Evolutionary conservation across 2,888 invertebrate genomes (phyloP).

Genomic region (Anorthoa munda): DNA sequence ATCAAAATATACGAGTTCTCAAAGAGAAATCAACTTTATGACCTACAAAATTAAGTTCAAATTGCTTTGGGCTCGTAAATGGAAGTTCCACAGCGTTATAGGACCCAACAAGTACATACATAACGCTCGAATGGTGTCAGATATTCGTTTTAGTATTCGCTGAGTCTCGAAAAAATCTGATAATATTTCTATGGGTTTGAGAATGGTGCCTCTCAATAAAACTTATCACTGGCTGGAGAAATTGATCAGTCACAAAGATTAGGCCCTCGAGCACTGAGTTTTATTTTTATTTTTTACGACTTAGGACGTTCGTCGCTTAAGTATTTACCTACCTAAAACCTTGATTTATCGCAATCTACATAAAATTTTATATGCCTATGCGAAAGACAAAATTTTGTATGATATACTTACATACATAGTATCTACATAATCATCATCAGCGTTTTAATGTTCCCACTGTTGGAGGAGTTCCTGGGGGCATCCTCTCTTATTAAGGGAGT

Average conservation of each 20-base stretch:
- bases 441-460: no score
- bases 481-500: no score
- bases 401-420: neutral
- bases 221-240: slow-evolving; percentile 49
- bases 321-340: slow-evolving; percentile 1
- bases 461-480: no score
- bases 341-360: slow-evolving; percentile 34
- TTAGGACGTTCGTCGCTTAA: slow-evolving; percentile 30
- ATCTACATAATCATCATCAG: no score
- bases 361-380: slow-evolving; percentile 2
- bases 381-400: neutral
- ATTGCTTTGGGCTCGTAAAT: slow-evolving; percentile 53
- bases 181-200: slow-evolving; percentile 70
- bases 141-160: slow-evolving; percentile 69
- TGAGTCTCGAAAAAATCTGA: slow-evolving; percentile 71
- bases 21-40: slow-evolving; percentile 63
- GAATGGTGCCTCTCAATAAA: slow-evolving; percentile 56
- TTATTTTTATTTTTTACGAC: slow-evolving; percentile 45
- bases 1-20: slow-evolving; percentile 58
- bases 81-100: slow-evolving; percentile 59
- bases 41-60: slow-evolving; percentile 52
- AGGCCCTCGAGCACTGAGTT: slow-evolving; percentile 22
- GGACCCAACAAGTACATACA: slow-evolving; percentile 61
- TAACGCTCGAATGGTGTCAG: slow-evolving; percentile 62
- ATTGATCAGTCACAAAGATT: slow-evolving; percentile 56